A percentile compares a stretch with the other conserved stretches of the same genome.
These are phyloP conservation scores for Sisor rabdophorus DNA, from an alignment of 2,113 vertebrate species.

Conservation along the genomic window DNA sequence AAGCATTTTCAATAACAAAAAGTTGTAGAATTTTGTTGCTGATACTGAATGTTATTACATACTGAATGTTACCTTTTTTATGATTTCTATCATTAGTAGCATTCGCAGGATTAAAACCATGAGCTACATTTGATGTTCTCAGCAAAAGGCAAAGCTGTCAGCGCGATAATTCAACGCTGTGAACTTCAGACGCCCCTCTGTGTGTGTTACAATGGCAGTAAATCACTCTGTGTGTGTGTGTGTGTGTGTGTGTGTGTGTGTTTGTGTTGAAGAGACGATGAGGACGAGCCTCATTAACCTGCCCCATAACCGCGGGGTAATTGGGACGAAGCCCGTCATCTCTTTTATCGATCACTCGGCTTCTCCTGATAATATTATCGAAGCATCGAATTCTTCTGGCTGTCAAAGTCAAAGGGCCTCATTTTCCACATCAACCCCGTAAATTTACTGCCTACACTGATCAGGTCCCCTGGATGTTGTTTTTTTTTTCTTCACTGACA, in stretches of 20 bases:
- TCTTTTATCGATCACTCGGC: constrained; percentile 87
- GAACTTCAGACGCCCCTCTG: constrained; percentile 2
- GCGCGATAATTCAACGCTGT: background rate
- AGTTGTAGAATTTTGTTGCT: too few species aligned
- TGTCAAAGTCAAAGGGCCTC: constrained; percentile 90
- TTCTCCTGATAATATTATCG: constrained; percentile 90
- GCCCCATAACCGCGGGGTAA: constrained; percentile 79
- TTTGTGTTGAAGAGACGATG: constrained; percentile 47
- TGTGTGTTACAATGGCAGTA: constrained; percentile 28
- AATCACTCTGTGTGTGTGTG: constrained; percentile 35
- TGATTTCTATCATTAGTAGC: too few species aligned
- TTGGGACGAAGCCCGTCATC: constrained; percentile 94
- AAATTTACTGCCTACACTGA: constrained; percentile 82
- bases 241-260: background rate
- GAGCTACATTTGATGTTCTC: too few species aligned
- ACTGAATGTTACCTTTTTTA: too few species aligned
- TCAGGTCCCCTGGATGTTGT: constrained; percentile 91
- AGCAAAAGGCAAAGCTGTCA: background rate
- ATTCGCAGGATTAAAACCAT: too few species aligned
- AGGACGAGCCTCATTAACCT: constrained; percentile 72
- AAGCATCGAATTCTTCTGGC: constrained; percentile 82
- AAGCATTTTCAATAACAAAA: too few species aligned
- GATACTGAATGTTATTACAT: too few species aligned
- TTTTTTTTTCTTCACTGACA: constrained; percentile 85
- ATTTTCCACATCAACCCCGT: constrained; percentile 80